Evolutionary conservation across 1,140 invertebrate species (phyloP).

Genomic region (Drosophila nigrodunni): DNA sequence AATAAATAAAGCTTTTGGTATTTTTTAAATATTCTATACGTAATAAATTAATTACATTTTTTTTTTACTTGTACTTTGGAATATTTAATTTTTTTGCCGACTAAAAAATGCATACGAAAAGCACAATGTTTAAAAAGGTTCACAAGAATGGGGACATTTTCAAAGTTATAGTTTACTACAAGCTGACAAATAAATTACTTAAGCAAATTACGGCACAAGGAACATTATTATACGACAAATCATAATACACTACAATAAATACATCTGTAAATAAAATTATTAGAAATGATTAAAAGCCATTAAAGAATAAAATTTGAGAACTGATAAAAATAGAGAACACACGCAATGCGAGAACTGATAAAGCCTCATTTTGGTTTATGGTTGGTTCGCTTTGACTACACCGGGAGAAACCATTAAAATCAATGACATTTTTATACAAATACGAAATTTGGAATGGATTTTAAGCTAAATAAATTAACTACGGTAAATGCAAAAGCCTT

Average conservation of each 20-base stretch:
- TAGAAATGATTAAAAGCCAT: slow-evolving; percentile 7
- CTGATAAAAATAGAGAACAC: slow-evolving; percentile 2
- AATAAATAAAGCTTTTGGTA: slow-evolving; percentile 63
- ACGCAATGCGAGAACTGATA: slow-evolving; percentile 21
- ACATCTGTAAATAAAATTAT: neutral
- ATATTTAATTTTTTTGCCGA: neutral
- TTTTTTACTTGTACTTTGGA: slow-evolving; percentile 20
- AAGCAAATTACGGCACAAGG: slow-evolving; percentile 71
- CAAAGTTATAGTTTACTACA: slow-evolving; percentile 11
- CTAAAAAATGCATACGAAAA: neutral
- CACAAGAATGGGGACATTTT: too few species aligned
- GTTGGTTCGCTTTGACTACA: slow-evolving; percentile 19
- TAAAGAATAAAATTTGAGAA: slow-evolving; percentile 4
- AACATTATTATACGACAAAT: slow-evolving; percentile 44
- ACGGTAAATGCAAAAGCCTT: slow-evolving; percentile 88
- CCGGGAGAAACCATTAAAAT: slow-evolving; percentile 32
- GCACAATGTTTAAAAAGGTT: neutral
- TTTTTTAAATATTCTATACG: slow-evolving; percentile 11
- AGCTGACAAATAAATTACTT: slow-evolving; percentile 49
- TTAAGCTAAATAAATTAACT: slow-evolving; percentile 74
- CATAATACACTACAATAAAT: slow-evolving; percentile 11
- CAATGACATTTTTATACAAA: slow-evolving; percentile 36
- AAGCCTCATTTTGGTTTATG: slow-evolving; percentile 29
- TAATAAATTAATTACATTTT: slow-evolving; percentile 26
- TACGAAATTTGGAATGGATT: slow-evolving; percentile 57